These are phyloP conservation scores for Temnothorax ravouxi DNA, from an alignment of 2,888 invertebrate genomes.

Conservation along the genomic window DNA sequence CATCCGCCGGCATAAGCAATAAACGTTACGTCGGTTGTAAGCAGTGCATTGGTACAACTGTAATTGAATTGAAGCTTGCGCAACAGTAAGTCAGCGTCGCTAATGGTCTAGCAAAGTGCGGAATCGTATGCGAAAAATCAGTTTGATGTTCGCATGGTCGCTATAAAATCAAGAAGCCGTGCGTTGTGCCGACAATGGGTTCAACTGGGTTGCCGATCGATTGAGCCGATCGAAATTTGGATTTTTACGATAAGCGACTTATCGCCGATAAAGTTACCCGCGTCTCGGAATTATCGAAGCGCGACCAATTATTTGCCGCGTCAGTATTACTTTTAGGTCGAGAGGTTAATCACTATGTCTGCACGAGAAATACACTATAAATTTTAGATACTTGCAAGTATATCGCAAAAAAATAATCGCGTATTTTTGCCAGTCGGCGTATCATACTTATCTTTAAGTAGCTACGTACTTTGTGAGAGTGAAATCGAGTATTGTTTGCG, in stretches of 20 bases:
- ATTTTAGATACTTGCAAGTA: conserved; percentile 33
- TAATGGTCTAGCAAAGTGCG: conserved; percentile 54
- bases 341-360: conserved; percentile 11
- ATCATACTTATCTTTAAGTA: conserved; percentile 2
- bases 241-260: not conserved
- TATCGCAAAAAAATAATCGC: not conserved
- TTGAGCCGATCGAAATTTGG: not conserved
- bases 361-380: conserved; percentile 2
- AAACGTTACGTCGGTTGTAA: not conserved
- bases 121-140: conserved; percentile 54
- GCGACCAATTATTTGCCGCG: not conserved
- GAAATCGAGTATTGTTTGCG: too few relatives aligned
- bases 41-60: conserved; percentile 3
- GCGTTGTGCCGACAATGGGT: not conserved
- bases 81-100: conserved; percentile 45
- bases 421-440: not conserved
- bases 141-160: conserved; percentile 33
- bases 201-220: not conserved
- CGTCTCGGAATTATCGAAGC: conserved; percentile 27
- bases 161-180: conserved; percentile 59
- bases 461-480: too few relatives aligned
- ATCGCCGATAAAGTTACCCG: not conserved
- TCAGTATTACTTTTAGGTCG: conserved; percentile 34
- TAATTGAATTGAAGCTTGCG: conserved; percentile 43
- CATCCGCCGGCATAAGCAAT: not conserved